Base-by-base conservation (phyloP, 1,140 invertebrate genomes). In the Eupeodes corollae region DNA sequence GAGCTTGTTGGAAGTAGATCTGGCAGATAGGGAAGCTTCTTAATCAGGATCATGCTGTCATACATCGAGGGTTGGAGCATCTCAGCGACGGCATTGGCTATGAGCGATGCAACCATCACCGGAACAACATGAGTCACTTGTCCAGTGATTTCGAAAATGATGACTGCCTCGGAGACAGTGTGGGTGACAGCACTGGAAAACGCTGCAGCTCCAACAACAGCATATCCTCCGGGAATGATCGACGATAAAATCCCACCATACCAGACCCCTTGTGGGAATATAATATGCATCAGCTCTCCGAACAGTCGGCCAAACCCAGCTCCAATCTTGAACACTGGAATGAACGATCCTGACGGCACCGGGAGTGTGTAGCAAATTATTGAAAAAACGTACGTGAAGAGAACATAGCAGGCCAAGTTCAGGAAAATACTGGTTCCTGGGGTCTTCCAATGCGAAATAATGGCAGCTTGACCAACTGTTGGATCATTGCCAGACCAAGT, bases 91-190 rank as follows among this genome's bases (percentile, higher is more conserved):
- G 91, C 94, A 73, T 98, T 98, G 34, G 91, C 85, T 42, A 94
- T 88, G 38, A 97, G 68, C 1, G 96, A 91, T 2, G 91, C 87
- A 53, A 95, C 88, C 84, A 99, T 96, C 44, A 97, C 89, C 1
- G 96, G 95, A 34, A 99, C 81, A 19, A 98, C 85, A 61, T 98
- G 93, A 10, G 90, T 93, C 54, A 98, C 93, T 73, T 98, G 91
- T 41, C 93, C 93, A 2, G 95, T 99, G 81, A 99, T 89, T 73
- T 99, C 96, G 70, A 97, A 96, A 34, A 97, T 88, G 54, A 99
- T 99, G 40, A 99, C 93, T 50, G 92, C 91, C 16, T 95, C 94
- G 3, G 92, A 97, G 33, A 99, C 93, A 1, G 94, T 96, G 66
- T 98, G 90, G 1, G 96, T 98, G 2, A 98, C 92, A 34, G 91